Conservation (phyloP, 1,140 invertebrate genomes). For the Sesamia nonagrioides region DNA sequence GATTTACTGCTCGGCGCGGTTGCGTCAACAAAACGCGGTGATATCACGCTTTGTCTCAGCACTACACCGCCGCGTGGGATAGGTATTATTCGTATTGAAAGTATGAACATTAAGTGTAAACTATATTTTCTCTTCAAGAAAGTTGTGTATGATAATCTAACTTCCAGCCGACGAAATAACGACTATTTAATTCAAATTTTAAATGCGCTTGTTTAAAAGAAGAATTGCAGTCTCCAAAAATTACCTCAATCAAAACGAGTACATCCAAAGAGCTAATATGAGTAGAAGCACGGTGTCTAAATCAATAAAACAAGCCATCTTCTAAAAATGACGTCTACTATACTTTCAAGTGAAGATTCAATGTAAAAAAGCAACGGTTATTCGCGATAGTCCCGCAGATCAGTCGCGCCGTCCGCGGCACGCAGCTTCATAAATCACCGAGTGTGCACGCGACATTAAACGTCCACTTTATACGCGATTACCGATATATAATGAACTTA, state of each 20-base stretch:
- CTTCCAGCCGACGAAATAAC: background rate
- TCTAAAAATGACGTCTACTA: background rate
- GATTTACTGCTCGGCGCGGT: constrained; percentile 62
- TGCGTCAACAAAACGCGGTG: constrained; percentile 72
- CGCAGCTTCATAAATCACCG: constrained; percentile 69
- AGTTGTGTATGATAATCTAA: background rate
- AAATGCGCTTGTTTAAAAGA: too few species aligned
- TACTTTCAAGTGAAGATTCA: constrained; percentile 11
- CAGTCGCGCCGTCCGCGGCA: constrained; percentile 15
- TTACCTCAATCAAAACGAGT: too few species aligned
- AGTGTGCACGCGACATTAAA: constrained; percentile 63
- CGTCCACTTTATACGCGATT: constrained; percentile 58
- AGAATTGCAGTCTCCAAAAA: too few species aligned
- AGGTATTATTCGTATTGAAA: background rate
- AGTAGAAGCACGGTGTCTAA: too few species aligned
- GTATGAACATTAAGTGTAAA: background rate
- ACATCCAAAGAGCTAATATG: too few species aligned
- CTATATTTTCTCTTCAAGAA: background rate
- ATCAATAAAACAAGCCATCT: background rate
- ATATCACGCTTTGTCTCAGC: constrained; percentile 72
- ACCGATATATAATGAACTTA: constrained; percentile 61
- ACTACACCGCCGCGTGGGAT: too few species aligned
- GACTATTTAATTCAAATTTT: background rate
- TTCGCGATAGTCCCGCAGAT: constrained; percentile 49
- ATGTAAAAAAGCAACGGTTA: background rate